These are phyloP conservation scores for Loriculus beryllinus DNA, from an alignment of 2,797 vertebrate species.

Conservation along the genomic window DNA sequence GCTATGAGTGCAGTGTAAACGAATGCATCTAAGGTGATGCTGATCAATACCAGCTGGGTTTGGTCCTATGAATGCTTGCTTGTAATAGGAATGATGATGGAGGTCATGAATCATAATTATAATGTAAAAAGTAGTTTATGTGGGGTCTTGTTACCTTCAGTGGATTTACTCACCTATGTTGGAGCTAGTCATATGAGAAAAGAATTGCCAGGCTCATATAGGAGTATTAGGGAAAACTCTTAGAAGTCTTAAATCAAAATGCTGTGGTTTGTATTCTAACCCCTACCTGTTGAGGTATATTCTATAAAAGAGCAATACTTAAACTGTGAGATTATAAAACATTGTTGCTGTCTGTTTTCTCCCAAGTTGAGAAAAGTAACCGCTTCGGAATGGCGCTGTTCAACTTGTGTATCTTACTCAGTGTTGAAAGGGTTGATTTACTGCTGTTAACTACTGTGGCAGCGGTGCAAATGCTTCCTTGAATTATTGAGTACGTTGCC, in stretches of 20 bases:
- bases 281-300: background rate
- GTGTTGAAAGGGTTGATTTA: background rate
- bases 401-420: background rate
- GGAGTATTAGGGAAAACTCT: background rate
- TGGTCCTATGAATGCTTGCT: background rate
- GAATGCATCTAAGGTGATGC: background rate
- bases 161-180: background rate
- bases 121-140: background rate
- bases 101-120: background rate
- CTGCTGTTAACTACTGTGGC: background rate
- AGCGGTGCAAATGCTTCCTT: background rate
- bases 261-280: background rate
- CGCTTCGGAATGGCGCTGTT: background rate
- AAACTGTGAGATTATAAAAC: background rate
- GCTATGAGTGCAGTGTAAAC: slow-evolving; percentile 13
- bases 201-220: background rate
- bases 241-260: background rate
- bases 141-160: background rate
- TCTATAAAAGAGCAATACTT: background rate
- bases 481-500: background rate
- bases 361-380: background rate
- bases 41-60: slow-evolving; percentile 37
- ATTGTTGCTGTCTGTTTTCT: background rate
- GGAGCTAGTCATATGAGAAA: background rate
- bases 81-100: background rate